These are phyloP conservation scores for Cerceris rybyensis DNA, from an alignment of 2,888 invertebrate genomes.

Conservation along the genomic window DNA sequence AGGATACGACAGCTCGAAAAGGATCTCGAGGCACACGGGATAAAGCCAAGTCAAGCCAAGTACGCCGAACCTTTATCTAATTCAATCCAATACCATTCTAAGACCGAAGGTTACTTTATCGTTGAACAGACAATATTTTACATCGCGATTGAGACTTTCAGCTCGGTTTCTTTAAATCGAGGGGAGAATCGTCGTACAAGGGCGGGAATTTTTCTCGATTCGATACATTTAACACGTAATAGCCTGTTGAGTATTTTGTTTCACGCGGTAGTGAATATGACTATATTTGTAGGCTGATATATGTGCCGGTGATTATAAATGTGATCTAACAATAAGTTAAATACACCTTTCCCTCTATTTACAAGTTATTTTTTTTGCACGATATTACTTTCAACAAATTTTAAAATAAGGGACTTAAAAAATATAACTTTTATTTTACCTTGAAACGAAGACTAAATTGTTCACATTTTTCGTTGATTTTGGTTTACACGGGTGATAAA, in stretches of 20 bases:
- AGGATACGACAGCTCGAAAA: slow-evolving; percentile 93
- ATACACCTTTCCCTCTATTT: no score
- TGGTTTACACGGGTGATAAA: no score
- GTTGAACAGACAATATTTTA: slow-evolving; percentile 10
- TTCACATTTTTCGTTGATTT: no score
- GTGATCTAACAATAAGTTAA: no score
- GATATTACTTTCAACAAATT: no score
- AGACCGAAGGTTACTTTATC: slow-evolving; percentile 21
- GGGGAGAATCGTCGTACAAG: slow-evolving; percentile 18
- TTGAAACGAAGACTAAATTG: no score
- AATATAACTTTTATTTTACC: no score
- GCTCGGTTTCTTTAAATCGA: neutral
- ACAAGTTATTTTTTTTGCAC: no score
- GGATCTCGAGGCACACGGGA: slow-evolving; percentile 91
- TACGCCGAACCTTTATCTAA: slow-evolving; percentile 53
- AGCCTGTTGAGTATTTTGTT: no score
- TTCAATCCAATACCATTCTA: slow-evolving; percentile 19
- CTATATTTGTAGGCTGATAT: neutral
- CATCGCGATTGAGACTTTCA: slow-evolving; percentile 22
- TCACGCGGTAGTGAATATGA: neutral
- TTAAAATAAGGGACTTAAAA: no score
- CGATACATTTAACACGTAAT: neutral
- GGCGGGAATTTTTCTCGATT: neutral
- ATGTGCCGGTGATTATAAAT: no score
- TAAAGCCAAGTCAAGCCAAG: slow-evolving; percentile 87